Evolutionary conservation across 2,797 vertebrate species (phyloP), one percentile per base, ranked within the genome.

Genomic region (Ptychobarbus kaznakovi): DNA sequence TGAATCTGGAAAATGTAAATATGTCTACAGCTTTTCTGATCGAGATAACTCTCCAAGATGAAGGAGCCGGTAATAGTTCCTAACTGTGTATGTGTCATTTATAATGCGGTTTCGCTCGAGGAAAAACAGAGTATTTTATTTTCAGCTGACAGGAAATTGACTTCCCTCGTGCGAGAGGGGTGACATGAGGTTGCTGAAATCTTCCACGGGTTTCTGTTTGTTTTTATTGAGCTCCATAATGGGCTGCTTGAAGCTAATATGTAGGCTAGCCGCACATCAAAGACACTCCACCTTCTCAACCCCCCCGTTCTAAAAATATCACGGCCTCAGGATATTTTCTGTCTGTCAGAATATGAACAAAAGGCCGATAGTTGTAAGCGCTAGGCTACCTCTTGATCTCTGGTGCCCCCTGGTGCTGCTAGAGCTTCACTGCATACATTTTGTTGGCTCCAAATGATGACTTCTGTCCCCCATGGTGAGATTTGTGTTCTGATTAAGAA

Each of bases 61-160:
- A 87, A 89, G 82, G 66, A 68, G 86, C 86, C 80, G 84, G 89
- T 92, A 93, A 93, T 94, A 92, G 91, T 87, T 87, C 87, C 87
- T 89, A 86, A 86, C 66, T 89, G 89, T 84, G 74, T 90, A 88
- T 89, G 81, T 90, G 85, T 91, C 83, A 79, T 89, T 93, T 91
- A 89, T 87, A 90, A 87, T 86, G 87, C 12, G 69, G 74, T 89
- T 90, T 58, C 44, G 32, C 44, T 85, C 86, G 69, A 53, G 88
- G 79, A 73, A 87, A 88, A 89, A 80, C 74, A 63, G 40, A 86
- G 78, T 86, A 85, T 91, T 92, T 92, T 89, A 89, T 89, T 92
- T 83, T 80, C 87, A 84, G 86, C 91, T 91, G 90, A 94, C 89
- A 93, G 93, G 93, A 95, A 95, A 94, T 92, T 92, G 90, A 91